These are phyloP conservation scores for Orycteropus afer DNA, from an alignment of 2,113 vertebrate genomes.

Conservation along the genomic window DNA sequence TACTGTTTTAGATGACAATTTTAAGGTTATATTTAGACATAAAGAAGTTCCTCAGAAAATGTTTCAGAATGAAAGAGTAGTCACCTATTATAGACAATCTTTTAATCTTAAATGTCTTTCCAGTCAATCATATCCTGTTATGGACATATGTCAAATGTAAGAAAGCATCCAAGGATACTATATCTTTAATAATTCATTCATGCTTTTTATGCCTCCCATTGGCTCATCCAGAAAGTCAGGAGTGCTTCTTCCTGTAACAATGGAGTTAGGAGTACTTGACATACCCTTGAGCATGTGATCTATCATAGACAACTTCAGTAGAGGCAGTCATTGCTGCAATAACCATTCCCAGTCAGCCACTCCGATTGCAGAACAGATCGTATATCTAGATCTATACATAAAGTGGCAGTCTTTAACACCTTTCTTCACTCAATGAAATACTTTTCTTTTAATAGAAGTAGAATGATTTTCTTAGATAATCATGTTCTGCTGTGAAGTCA, in stretches of 20 bases:
- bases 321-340: neutral
- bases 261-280: neutral
- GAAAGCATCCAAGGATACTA: neutral
- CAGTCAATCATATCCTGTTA: neutral
- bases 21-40: neutral
- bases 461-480: conserved; percentile 7
- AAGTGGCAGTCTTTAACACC: neutral
- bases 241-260: neutral
- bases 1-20: neutral
- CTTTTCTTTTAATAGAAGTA: neutral
- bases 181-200: neutral
- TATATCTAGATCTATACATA: neutral
- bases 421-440: conserved; percentile 7
- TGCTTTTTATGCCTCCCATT: neutral
- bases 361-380: neutral
- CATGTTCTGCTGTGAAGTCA: neutral
- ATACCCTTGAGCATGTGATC: neutral
- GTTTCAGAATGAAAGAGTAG: neutral
- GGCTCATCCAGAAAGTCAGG: neutral
- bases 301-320: neutral
- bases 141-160: neutral
- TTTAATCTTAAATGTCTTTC: neutral
- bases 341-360: neutral
- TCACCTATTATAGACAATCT: neutral
- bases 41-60: neutral